These are phyloP conservation scores for Gadopsis bispinosus DNA, from an alignment of 2,797 vertebrate genomes.

Conservation along the genomic window DNA sequence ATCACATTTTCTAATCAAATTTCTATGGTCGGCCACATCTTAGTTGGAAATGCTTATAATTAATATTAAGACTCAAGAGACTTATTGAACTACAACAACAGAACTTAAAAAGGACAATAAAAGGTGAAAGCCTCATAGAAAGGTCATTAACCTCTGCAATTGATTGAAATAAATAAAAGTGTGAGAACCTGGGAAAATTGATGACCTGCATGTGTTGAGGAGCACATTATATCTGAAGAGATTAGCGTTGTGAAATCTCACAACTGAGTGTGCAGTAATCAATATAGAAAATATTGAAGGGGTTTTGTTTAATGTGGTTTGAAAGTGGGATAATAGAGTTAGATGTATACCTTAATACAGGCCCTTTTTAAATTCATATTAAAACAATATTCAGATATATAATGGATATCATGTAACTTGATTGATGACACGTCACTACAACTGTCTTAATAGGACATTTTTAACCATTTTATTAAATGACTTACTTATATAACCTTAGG, in stretches of 20 bases:
- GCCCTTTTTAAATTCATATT: background rate
- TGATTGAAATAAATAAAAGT: conserved; percentile 27
- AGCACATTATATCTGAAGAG: conserved; percentile 14
- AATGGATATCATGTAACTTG: background rate
- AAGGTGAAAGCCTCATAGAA: background rate
- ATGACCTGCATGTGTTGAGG: conserved; percentile 9
- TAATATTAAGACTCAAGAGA: background rate
- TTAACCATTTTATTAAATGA: background rate
- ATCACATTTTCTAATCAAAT: background rate
- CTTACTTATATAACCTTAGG: background rate
- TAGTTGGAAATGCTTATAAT: background rate
- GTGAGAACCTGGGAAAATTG: conserved; percentile 48
- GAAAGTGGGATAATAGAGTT: background rate
- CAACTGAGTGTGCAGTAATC: conserved; percentile 3
- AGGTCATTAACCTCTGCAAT: conserved; percentile 8
- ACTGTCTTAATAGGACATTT: background rate
- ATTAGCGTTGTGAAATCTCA: conserved; percentile 18
- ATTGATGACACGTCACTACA: background rate
- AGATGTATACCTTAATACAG: background rate
- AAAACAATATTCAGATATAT: background rate
- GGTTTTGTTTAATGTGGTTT: conserved; percentile 5
- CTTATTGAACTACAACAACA: too few species aligned
- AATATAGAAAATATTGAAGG: background rate
- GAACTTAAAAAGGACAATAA: too few species aligned
- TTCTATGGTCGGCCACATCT: background rate